Evolutionary conservation across 2,113 vertebrate species (phyloP).

Genomic region (Ailurus styani): DNA sequence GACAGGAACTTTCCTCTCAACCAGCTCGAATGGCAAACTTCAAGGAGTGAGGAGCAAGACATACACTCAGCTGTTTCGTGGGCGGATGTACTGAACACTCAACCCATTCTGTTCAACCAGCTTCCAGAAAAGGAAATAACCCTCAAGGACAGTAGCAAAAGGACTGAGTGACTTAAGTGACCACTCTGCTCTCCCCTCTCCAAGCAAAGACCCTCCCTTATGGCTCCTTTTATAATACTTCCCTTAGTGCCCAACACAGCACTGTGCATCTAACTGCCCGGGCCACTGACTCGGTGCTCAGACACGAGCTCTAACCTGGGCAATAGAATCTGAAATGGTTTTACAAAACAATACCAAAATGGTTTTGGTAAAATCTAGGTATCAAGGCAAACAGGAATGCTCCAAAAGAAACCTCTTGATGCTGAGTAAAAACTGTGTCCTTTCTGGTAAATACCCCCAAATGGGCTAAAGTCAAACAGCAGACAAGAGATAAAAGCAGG

Average conservation of each 20-base stretch:
- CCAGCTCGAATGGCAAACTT: not conserved
- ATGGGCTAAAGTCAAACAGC: not conserved
- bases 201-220: not conserved
- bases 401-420: not conserved
- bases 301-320: not conserved
- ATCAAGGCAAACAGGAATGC: not conserved
- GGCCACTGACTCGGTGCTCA: not conserved
- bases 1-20: not conserved
- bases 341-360: not conserved
- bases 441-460: not conserved
- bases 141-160: not conserved
- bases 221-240: accelerated
- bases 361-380: not conserved
- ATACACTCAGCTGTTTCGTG: not conserved
- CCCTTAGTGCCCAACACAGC: not conserved
- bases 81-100: not conserved
- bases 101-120: not conserved
- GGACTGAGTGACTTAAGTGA: not conserved
- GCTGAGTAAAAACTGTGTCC: not conserved
- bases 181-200: not conserved
- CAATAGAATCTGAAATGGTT: not conserved
- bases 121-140: not conserved
- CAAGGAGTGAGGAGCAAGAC: not conserved
- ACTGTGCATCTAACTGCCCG: accelerated
- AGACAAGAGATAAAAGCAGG: not conserved